Percentiles rank a stretch among this genome's conserved stretches.
Evolutionary conservation across 2,113 vertebrate species (phyloP).

Genomic region (Columba livia): DNA sequence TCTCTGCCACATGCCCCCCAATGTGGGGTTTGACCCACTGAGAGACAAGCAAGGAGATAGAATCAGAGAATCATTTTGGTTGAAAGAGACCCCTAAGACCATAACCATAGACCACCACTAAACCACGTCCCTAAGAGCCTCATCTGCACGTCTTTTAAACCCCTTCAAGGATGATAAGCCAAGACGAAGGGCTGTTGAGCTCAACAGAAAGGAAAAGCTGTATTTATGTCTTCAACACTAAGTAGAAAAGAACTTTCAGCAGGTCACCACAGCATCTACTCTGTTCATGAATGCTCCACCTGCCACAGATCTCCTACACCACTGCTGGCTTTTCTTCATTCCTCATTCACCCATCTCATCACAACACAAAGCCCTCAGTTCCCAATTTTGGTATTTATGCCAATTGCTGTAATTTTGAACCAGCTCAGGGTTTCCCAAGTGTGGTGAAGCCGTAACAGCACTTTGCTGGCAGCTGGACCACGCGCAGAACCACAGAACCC

Average conservation of each 20-base stretch:
- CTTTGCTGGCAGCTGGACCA: not conserved
- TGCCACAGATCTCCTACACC: not conserved
- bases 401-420: not conserved
- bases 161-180: not conserved
- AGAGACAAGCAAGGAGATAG: not conserved
- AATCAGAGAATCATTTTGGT: no score
- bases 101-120: no score
- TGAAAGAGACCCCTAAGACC: no score
- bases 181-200: not conserved
- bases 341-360: not conserved
- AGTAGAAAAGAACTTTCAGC: not conserved
- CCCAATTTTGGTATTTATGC: not conserved
- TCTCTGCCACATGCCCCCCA: not conserved
- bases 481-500: no score
- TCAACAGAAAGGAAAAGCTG: not conserved
- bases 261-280: not conserved
- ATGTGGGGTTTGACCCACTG: not conserved
- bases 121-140: no score
- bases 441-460: not conserved
- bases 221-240: not conserved
- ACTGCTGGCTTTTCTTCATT: not conserved
- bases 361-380: not conserved
- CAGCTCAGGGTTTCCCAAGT: not conserved
- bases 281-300: not conserved
- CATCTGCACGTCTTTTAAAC: no score